Evolutionary conservation across 2,113 vertebrate species (phyloP), one percentile per base, ranked within the genome.

Genomic region (Speoplatyrhinus poulsoni): DNA sequence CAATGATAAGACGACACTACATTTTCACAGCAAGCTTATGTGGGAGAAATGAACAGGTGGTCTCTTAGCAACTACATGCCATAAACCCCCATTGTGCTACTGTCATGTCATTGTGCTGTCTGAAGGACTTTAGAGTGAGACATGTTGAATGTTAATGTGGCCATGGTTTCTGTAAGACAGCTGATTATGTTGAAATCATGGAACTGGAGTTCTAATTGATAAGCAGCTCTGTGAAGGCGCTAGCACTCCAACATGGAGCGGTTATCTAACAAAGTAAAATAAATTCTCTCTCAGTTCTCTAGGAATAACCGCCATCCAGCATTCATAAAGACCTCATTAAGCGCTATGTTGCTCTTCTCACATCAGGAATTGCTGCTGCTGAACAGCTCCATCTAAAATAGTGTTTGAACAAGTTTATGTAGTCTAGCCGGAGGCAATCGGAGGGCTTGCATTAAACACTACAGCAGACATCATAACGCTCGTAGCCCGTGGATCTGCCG

Each of bases 31-130:
- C 70, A 72, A 69, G 73, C 80, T 85, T 67, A 79, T 87, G 87
- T 81, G 73, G 84, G 75, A 92, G 86, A 86, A 88, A 81, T 82
- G 85, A 90, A 92, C 91, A 90, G 89, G 91, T 92, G 85, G 92
- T 93, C 89, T 93, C 91, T 90, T 92, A 92, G 92, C 92, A 92
- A 93, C 91, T 89, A 90, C 82, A 76, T 85, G 84, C 81, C 78
- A 85, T 88, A 90, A 90, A 76, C 49, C 85, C 85, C 80, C 84
- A 87, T 83, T 83, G 67, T 70, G 80, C 88, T 89, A 90, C 84
- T 88, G 88, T 92, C 90, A 81, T 86, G 78, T 89, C 79, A 77
- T 77, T 79, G 72, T 81, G 77, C 77, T 72, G 54, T 54, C 70
- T 60, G 76, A 71, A 74, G 58, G 73, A 73, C 64, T 69, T 69